Percentiles rank a stretch among this genome's conserved stretches.
phyloP scores from a whole-genome alignment of 2,113 vertebrate species.

The Tetraodon nigroviridis region DNA sequence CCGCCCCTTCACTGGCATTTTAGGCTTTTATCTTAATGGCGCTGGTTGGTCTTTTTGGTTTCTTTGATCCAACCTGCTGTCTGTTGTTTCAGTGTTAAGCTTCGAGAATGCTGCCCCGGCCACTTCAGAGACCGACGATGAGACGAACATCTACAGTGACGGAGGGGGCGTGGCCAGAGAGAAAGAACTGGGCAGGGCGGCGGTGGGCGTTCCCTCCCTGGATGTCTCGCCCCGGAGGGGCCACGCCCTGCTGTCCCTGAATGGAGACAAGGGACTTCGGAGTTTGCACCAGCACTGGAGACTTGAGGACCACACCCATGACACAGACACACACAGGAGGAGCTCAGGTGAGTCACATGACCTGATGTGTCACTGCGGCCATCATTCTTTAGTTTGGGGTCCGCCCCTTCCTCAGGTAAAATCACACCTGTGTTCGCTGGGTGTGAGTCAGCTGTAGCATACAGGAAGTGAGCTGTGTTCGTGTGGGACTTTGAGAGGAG shows the following conservation, averaged over 20 bases:
- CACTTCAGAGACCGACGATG: too few species aligned
- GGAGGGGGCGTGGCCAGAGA: conserved; percentile 69
- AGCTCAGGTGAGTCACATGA: conserved; percentile 78
- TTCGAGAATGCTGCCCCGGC: too few species aligned
- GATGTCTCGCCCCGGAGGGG: conserved; percentile 83
- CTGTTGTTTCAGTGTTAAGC: too few species aligned
- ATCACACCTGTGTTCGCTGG: too few species aligned
- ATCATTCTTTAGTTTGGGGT: too few species aligned
- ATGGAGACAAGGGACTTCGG: conserved; percentile 75
- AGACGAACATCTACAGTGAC: neutral
- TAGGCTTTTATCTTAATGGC: too few species aligned
- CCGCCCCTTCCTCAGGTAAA: too few species aligned
- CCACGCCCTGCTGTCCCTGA: conserved; percentile 80
- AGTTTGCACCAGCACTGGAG: conserved; percentile 81
- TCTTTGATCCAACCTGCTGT: too few species aligned
- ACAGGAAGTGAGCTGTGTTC: neutral
- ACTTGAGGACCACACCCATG: conserved; percentile 68
- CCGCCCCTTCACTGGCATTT: too few species aligned
- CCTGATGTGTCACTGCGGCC: too few species aligned
- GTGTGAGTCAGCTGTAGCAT: too few species aligned
- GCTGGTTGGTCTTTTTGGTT: too few species aligned
- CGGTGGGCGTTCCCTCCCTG: conserved; percentile 78
- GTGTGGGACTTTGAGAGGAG: neutral
- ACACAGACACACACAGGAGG: conserved; percentile 71
- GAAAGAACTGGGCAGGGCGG: conserved; percentile 38